A percentile compares a stretch with the other conserved stretches of the same genome.
phyloP scores from a whole-genome alignment of 1,140 invertebrate genomes.

The Conopomorpha cramerella region DNA sequence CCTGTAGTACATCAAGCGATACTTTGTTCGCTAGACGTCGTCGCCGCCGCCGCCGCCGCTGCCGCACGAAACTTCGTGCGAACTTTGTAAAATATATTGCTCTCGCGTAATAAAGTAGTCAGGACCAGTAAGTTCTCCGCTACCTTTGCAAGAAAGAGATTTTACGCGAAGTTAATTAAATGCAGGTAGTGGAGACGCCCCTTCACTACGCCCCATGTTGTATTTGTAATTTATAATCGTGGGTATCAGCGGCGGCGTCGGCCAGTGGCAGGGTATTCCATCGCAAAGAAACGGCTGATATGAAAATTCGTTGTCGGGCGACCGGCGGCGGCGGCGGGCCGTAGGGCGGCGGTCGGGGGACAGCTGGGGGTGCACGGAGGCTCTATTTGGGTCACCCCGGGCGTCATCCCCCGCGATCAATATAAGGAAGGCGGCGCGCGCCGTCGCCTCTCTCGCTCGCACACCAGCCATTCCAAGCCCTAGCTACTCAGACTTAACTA shows the following conservation, averaged over 20 bases:
- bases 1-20: too few relatives aligned
- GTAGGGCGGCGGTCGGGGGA: too few relatives aligned
- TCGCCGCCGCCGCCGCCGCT: too few relatives aligned
- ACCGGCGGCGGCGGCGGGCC: constrained; percentile 16
- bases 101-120: too few relatives aligned
- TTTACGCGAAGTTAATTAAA: too few relatives aligned
- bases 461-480: constrained; percentile 28
- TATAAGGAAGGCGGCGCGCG: constrained; percentile 51
- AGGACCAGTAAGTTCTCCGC: too few relatives aligned
- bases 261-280: constrained; percentile 36
- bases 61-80: too few relatives aligned
- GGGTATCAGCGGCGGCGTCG: constrained; percentile 29
- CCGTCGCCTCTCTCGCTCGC: constrained; percentile 31
- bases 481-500: constrained; percentile 30
- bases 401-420: constrained; percentile 53
- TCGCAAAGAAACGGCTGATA: constrained; percentile 42
- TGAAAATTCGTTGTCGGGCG: constrained; percentile 41
- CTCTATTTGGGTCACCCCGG: constrained; percentile 59
- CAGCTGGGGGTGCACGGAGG: constrained; percentile 29
- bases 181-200: too few relatives aligned
- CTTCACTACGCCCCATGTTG: too few relatives aligned
- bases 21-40: too few relatives aligned
- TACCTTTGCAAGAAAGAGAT: too few relatives aligned
- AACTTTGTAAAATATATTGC: too few relatives aligned
- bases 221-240: constrained; percentile 31